Percentiles rank a stretch among this genome's conserved stretches.
These are phyloP conservation scores for Uria aalge DNA, from an alignment of 2,113 vertebrate genomes.

Conservation along the genomic window DNA sequence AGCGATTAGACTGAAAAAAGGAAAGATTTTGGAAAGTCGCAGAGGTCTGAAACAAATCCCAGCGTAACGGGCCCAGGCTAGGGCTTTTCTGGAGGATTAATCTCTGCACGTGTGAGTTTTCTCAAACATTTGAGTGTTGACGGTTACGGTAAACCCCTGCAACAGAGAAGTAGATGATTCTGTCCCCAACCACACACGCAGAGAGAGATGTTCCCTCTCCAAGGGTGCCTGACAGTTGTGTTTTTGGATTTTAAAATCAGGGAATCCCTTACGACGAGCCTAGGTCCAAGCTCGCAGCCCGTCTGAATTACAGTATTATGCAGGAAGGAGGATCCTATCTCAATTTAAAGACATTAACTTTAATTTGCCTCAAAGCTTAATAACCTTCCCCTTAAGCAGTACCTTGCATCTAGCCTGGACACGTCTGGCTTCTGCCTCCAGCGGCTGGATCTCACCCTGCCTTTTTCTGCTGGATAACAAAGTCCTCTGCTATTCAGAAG, in stretches of 20 bases:
- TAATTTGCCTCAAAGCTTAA: not conserved
- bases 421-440: not conserved
- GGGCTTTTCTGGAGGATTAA: not conserved
- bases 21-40: not conserved
- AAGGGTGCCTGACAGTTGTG: not conserved
- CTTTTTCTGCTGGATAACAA: not conserved
- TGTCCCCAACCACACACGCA: accelerated
- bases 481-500: not conserved
- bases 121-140: not conserved
- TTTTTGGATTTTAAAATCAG: not conserved
- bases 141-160: not conserved
- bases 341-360: not conserved
- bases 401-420: not conserved
- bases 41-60: not conserved
- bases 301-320: not conserved
- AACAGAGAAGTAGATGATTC: accelerated
- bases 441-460: not conserved
- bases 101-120: accelerated
- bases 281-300: not conserved
- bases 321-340: not conserved
- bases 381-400: not conserved
- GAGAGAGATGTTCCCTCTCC: not conserved
- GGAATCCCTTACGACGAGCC: not conserved
- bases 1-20: not conserved
- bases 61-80: not conserved